phyloP scores from a whole-genome alignment of 2,113 vertebrate genomes.

The Turnix velox region DNA sequence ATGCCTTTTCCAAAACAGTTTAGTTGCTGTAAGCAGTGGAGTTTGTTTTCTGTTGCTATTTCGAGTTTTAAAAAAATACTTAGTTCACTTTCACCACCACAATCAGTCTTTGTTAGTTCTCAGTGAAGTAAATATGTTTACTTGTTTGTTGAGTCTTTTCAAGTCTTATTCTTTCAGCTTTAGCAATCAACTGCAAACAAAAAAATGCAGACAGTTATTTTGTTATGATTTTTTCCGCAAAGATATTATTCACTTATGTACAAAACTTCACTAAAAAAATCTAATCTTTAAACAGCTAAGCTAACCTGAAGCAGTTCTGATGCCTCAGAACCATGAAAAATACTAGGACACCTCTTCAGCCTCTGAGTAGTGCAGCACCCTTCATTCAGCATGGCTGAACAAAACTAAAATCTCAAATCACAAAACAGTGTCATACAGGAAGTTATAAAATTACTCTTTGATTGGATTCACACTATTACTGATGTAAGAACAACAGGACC shows the following conservation, averaged over 20 bases:
- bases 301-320: not conserved
- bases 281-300: not conserved
- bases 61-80: no score
- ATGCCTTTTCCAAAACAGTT: not conserved
- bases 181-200: slow-evolving; percentile 85
- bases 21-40: not conserved
- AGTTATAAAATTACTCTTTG: not conserved
- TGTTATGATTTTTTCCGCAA: not conserved
- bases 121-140: slow-evolving; percentile 87
- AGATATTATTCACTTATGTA: not conserved
- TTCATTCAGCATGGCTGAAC: accelerated
- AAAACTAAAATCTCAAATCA: not conserved
- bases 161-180: slow-evolving; percentile 92
- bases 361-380: not conserved
- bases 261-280: not conserved
- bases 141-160: slow-evolving; percentile 84
- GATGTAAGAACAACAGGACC: not conserved
- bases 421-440: not conserved
- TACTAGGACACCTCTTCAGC: accelerated
- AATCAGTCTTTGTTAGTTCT: slow-evolving; percentile 67
- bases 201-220: not conserved
- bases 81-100: not conserved
- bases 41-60: not conserved
- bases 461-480: not conserved
- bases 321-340: not conserved